These are phyloP conservation scores for Hemichromis elongatus DNA, from an alignment of 2,113 vertebrate genomes.

Conservation along the genomic window DNA sequence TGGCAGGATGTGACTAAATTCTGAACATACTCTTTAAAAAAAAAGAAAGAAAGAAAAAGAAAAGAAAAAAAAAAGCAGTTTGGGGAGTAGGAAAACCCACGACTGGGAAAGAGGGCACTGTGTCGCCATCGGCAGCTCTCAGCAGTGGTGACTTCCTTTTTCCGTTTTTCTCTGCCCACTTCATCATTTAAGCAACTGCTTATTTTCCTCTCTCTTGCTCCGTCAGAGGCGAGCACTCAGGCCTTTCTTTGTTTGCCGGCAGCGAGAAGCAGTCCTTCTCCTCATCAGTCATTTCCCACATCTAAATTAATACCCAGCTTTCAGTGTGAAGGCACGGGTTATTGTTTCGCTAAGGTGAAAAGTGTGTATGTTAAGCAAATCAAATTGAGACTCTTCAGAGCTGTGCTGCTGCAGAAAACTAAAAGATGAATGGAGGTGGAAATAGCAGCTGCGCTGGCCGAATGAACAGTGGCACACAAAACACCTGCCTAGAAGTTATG, in stretches of 20 bases:
- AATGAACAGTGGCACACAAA: not conserved
- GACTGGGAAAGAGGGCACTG: slow-evolving; percentile 57
- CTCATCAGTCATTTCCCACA: not conserved
- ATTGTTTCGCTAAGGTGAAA: not conserved
- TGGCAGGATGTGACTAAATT: slow-evolving; percentile 54
- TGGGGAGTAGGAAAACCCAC: slow-evolving; percentile 28
- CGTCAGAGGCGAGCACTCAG: slow-evolving; percentile 17
- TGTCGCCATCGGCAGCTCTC: slow-evolving; percentile 43
- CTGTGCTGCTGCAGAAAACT: not conserved
- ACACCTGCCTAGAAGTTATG: slow-evolving; percentile 33
- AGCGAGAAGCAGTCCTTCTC: not conserved
- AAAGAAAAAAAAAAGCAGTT: not conserved
- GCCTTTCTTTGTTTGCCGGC: slow-evolving; percentile 21
- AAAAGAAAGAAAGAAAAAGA: not conserved
- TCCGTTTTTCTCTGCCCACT: slow-evolving; percentile 58
- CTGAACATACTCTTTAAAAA: slow-evolving; percentile 1
- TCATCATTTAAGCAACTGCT: slow-evolving; percentile 59
- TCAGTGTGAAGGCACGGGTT: not conserved
- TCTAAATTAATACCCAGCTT: not conserved
- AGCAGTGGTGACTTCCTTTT: slow-evolving; percentile 61
- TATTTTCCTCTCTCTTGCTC: slow-evolving; percentile 37
- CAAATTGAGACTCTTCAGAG: not conserved
- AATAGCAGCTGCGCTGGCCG: not conserved
- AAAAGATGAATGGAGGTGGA: not conserved
- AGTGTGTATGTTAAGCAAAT: not conserved